Conservation (phyloP, 2,888 invertebrate species). For the Psylliodes chrysocephalus region DNA sequence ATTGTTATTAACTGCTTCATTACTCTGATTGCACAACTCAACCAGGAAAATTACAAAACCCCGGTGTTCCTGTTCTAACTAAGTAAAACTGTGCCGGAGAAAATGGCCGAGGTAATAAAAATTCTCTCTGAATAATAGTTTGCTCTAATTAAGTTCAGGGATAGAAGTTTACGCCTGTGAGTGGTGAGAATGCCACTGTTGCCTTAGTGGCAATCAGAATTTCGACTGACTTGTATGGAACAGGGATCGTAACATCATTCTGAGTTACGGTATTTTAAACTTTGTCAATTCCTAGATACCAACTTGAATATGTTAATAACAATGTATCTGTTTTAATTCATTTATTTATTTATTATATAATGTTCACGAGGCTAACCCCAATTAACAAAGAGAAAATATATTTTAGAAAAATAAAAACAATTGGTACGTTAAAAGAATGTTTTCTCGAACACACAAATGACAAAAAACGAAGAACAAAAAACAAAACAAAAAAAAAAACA, state of each 20-base stretch:
- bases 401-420: background rate
- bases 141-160: conserved; percentile 37
- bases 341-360: background rate
- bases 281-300: background rate
- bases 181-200: background rate
- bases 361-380: background rate
- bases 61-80: conserved; percentile 39
- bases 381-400: background rate
- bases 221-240: conserved; percentile 16
- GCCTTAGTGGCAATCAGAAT: conserved; percentile 17
- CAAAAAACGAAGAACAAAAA: no score
- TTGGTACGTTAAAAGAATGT: no score
- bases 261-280: background rate
- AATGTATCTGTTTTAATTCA: no score
- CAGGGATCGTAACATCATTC: background rate
- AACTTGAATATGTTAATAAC: no score
- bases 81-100: conserved; percentile 36
- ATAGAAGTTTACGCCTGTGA: conserved; percentile 18
- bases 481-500: no score
- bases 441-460: no score
- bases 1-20: conserved; percentile 53
- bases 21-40: conserved; percentile 48
- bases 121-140: conserved; percentile 39
- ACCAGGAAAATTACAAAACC: conserved; percentile 47
- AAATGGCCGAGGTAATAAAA: conserved; percentile 38